These are phyloP conservation scores for Chlorops oryzae DNA, from an alignment of 1,140 invertebrate genomes.

Conservation along the genomic window DNA sequence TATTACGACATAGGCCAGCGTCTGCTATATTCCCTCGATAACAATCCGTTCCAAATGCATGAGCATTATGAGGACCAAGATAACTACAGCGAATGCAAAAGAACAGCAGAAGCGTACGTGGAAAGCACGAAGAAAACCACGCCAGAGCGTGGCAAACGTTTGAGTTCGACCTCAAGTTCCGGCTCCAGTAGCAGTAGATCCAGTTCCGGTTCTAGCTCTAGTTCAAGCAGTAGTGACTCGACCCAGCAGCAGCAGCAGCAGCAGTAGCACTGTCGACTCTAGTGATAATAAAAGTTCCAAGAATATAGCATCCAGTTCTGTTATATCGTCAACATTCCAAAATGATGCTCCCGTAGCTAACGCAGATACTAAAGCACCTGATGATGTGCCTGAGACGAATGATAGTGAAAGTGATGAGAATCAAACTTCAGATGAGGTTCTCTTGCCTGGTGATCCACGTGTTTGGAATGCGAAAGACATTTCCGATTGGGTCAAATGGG, in stretches of 20 bases:
- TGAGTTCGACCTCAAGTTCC: neutral
- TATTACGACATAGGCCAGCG: conserved; percentile 7
- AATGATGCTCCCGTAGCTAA: neutral
- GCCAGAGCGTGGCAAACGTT: conserved; percentile 6
- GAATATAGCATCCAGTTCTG: no score
- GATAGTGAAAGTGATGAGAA: neutral
- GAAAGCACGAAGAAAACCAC: conserved; percentile 22
- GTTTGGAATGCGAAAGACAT: conserved; percentile 59
- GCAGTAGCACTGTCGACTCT: conserved; percentile 11
- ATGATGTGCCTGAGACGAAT: neutral
- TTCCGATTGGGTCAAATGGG: conserved; percentile 61
- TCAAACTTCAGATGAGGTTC: neutral
- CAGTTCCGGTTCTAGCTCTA: conserved; percentile 9
- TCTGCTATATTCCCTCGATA: conserved; percentile 3
- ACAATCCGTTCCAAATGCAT: conserved; percentile 28
- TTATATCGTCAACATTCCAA: no score
- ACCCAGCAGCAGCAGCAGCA: conserved; percentile 8
- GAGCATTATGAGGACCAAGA: conserved; percentile 30
- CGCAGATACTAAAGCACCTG: neutral
- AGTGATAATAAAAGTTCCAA: conserved; percentile 13
- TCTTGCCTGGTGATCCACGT: conserved; percentile 56
- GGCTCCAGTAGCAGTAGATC: neutral
- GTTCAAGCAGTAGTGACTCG: conserved; percentile 11
- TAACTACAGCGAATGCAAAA: conserved; percentile 16
- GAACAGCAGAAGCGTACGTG: conserved; percentile 19